These are phyloP conservation scores for Blera fallax DNA, from an alignment of 2,888 invertebrate species.

Conservation along the genomic window DNA sequence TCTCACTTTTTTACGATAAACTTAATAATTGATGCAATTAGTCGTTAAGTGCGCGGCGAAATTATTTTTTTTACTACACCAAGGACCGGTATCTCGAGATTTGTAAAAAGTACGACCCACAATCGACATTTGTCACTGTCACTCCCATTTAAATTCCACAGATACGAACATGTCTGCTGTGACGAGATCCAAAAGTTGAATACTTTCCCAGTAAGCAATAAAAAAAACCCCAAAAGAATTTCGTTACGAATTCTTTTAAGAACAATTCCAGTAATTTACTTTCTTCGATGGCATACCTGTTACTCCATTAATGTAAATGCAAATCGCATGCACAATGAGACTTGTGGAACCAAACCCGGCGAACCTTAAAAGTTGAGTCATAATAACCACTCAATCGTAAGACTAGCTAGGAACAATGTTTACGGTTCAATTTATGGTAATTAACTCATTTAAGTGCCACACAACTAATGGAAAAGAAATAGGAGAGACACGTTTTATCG, in stretches of 20 bases:
- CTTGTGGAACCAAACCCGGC: background rate
- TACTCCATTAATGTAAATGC: background rate
- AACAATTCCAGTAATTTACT: background rate
- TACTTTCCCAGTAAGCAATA: background rate
- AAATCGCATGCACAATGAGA: background rate
- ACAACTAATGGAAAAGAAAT: background rate
- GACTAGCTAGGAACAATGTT: background rate
- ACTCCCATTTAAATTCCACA: too few relatives aligned
- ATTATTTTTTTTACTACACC: too few relatives aligned
- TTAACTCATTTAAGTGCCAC: background rate
- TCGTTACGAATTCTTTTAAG: background rate
- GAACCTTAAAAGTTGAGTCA: constrained; percentile 1
- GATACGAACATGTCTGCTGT: background rate
- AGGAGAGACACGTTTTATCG: background rate
- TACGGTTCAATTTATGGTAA: constrained; percentile 21
- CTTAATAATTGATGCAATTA: background rate
- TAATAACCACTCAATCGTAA: background rate
- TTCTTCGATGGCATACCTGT: background rate
- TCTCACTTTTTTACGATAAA: background rate
- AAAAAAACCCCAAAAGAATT: too few relatives aligned
- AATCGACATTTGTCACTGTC: too few relatives aligned
- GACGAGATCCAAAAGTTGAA: too few relatives aligned
- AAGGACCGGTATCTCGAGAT: background rate
- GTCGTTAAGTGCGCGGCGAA: background rate
- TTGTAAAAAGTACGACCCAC: too few relatives aligned